Percentiles rank a stretch among this genome's conserved stretches.
These are phyloP conservation scores for Drosophila austrosaltans DNA, from an alignment of 2,888 invertebrate species.

Conservation along the genomic window DNA sequence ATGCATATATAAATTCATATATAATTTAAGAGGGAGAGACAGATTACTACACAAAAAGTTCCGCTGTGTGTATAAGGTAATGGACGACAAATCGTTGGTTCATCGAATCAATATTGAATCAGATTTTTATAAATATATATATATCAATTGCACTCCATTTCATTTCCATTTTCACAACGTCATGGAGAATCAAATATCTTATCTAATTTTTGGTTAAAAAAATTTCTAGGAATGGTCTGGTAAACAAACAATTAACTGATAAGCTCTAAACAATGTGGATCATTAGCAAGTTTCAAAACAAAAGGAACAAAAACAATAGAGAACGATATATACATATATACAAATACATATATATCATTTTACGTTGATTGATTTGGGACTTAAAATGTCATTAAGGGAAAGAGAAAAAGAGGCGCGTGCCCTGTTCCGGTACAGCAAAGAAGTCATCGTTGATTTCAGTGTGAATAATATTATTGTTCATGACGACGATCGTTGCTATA, in stretches of 20 bases:
- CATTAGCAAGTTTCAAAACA: constrained; percentile 10
- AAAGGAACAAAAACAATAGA: background rate
- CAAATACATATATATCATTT: background rate
- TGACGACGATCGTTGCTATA: constrained; percentile 13
- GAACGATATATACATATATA: background rate
- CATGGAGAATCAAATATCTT: constrained; percentile 26
- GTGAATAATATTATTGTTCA: background rate
- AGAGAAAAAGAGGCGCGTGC: constrained; percentile 8
- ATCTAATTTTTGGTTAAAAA: constrained; percentile 26
- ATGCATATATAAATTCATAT: too few species aligned
- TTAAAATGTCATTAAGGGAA: background rate
- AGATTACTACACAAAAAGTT: background rate
- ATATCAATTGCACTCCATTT: background rate
- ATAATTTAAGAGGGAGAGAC: background rate
- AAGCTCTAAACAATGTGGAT: constrained; percentile 36
- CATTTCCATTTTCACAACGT: background rate
- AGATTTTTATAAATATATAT: constrained; percentile 3
- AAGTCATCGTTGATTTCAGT: background rate
- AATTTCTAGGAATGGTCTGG: constrained; percentile 43
- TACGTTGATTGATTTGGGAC: background rate
- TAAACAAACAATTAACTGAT: constrained; percentile 77
- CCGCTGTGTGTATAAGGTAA: constrained; percentile 45
- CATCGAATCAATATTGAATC: background rate
- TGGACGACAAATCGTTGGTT: constrained; percentile 25
- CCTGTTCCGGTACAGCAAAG: background rate